Conservation (phyloP, 2,113 vertebrate species). For the Nansenia antarctica region DNA sequence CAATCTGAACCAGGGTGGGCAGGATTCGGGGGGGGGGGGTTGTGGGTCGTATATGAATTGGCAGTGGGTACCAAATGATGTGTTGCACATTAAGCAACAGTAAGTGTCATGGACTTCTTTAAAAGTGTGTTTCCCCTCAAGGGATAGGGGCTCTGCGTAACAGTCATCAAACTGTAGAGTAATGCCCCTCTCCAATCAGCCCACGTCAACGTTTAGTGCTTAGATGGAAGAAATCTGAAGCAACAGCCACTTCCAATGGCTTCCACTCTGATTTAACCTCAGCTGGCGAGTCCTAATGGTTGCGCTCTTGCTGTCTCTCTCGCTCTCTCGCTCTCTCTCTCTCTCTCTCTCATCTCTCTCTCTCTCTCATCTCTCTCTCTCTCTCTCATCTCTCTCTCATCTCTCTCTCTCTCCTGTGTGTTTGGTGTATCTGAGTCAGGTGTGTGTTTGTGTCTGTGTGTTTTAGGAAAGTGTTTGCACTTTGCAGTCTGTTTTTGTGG, state of each 20-base stretch:
- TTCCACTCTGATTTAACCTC: constrained; percentile 40
- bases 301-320: constrained; percentile 24
- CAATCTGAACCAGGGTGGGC: constrained; percentile 50
- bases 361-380: too few relatives aligned
- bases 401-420: too few relatives aligned
- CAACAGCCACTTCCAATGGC: constrained; percentile 48
- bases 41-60: not conserved
- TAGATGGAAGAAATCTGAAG: constrained; percentile 53
- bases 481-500: not conserved
- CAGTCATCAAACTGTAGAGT: constrained; percentile 41
- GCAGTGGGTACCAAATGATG: constrained; percentile 47
- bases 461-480: too few relatives aligned
- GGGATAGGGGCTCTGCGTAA: constrained; percentile 47
- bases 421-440: too few relatives aligned
- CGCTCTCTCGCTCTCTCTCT: constrained; percentile 31
- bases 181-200: constrained; percentile 45
- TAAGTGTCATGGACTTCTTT: constrained; percentile 56
- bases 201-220: constrained; percentile 39
- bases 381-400: too few relatives aligned
- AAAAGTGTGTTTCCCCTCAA: constrained; percentile 46
- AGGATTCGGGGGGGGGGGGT: not conserved
- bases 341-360: constrained; percentile 15
- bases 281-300: constrained; percentile 4
- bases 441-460: too few relatives aligned
- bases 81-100: constrained; percentile 54